Evolutionary conservation across 2,113 vertebrate genomes (phyloP).

Genomic region (Phalacrocorax brasilianus): DNA sequence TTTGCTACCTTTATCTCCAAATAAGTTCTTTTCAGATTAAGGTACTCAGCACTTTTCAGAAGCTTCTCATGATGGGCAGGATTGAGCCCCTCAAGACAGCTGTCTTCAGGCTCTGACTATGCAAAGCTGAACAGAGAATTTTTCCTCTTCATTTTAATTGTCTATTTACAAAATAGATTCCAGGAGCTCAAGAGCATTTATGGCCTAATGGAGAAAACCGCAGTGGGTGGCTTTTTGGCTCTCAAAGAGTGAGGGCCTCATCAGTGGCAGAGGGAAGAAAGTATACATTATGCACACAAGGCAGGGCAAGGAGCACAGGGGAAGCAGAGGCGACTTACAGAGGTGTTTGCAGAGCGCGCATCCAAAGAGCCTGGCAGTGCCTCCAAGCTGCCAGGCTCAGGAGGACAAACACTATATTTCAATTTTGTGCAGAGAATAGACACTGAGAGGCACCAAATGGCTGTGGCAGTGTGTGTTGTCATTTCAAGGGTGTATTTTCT

Average conservation of each 20-base stretch:
- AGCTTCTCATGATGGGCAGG: not conserved
- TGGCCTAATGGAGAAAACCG: slow-evolving; percentile 38
- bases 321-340: not conserved
- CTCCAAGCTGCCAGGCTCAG: not conserved
- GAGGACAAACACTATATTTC: not conserved
- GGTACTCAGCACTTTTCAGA: not conserved
- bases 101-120: slow-evolving; percentile 2
- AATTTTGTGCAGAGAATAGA: not conserved
- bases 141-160: slow-evolving; percentile 39
- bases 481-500: not conserved
- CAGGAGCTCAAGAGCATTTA: slow-evolving; percentile 56
- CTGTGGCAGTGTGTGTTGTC: not conserved
- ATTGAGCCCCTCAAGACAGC: slow-evolving; percentile 14
- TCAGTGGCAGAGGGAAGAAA: not conserved
- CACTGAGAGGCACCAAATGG: not conserved
- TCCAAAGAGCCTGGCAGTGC: not conserved
- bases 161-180: slow-evolving; percentile 61
- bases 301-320: not conserved
- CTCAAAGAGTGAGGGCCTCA: not conserved
- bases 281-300: not conserved
- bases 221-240: slow-evolving; percentile 54
- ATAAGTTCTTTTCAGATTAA: not conserved
- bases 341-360: slow-evolving; percentile 6
- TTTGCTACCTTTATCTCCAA: not conserved
- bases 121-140: not conserved